Evolutionary conservation across 2,797 vertebrate genomes (phyloP), one percentile per base, ranked within the genome.

Genomic region (Mastacembelus armatus): DNA sequence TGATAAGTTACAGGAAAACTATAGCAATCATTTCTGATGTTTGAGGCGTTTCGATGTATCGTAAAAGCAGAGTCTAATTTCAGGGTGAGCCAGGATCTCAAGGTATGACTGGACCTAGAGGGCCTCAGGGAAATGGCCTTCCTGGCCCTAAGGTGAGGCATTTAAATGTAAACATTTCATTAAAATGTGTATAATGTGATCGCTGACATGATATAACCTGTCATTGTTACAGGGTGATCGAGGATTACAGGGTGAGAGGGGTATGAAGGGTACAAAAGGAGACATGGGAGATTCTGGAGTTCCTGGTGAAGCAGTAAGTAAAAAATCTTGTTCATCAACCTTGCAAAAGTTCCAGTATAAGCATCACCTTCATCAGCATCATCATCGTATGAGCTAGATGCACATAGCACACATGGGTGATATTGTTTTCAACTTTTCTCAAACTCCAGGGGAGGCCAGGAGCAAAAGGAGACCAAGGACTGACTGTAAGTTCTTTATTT

Each of bases 1-100:
- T 24, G 35, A 67, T 0, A 71, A 11, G 58, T 43, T 39, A 44
- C 51, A 56, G 68, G 50, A 72, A 29, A 64, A 70, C 69, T 58
- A 21, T 27, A 32, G 33, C 10, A 50, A 70, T 39, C 56, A 73
- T 68, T 77, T 68, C 80, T 51, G 52, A 66, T 50, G 26, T 19
- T 54, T 36, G 7, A 4, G 36, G 39, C 47, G 3, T 44, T 7
- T 68, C 7, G 11, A 67, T 49, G n/a, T 15, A 38, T 40, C 27
- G 1, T 67, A 39, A 60, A 69, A 32, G 10, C 29, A 26, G n/a
- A 29, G 18, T 80, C 7, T 68, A 19, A 71, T 86, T 88, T 83
- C 77, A 98, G 96, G 96, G 96, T 59, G 95, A 95, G 69, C 93
- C 94, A 77, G 96, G 96, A 81, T 82, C 91, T 88, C 94, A 94